Evolutionary conservation across 2,888 invertebrate genomes (phyloP), one percentile per base, ranked within the genome.

Genomic region (Trissolcus brochymenae): DNA sequence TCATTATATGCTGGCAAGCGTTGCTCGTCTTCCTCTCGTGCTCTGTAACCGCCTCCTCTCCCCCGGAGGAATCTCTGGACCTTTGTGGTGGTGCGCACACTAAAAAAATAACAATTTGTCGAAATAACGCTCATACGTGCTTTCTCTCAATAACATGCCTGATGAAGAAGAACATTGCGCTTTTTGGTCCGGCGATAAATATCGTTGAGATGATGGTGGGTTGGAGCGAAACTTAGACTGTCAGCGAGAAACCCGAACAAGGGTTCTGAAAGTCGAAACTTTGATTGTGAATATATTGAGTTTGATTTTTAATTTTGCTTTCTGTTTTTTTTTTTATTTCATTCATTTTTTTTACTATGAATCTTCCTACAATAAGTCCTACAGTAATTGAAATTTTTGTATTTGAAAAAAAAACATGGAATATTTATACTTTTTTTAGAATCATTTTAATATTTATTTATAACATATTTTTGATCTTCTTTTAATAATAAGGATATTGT

Each of bases 1-100:
- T 88, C 87, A 88, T 88, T 88, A 88, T 84, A 83, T 77, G 78
- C 83, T 83, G 76, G 79, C 78, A 64, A 76, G 70, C 65, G 80
- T 76, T 75, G 62, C 64, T 64, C 59, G 60, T 71, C 64, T 68
- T 78, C 65, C 40, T 59, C 51, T 51, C 19, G 13, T 51, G 14
- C 51, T 19, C 51, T 51, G 46, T 17, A 51, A 13, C 19, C 51
- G 14, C 19, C 65, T 74, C 74, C 60, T 3, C 57, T 29, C 70
- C 76, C 64, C 70, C 57, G 65, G 70, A 59, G 68, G 64, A 70
- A 35, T 35, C 7, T 57, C 75, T 49, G 53, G 50, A 56, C 51
- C 55, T 57, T 59, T 50, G 64, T 59, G 50, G 9, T 35, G 35
- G 35, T 64, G 53, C 19, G 50, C 54, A 29, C 7, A 13, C 57